Conservation (phyloP, 2,797 vertebrate species). For the Agapornis canus region DNA sequence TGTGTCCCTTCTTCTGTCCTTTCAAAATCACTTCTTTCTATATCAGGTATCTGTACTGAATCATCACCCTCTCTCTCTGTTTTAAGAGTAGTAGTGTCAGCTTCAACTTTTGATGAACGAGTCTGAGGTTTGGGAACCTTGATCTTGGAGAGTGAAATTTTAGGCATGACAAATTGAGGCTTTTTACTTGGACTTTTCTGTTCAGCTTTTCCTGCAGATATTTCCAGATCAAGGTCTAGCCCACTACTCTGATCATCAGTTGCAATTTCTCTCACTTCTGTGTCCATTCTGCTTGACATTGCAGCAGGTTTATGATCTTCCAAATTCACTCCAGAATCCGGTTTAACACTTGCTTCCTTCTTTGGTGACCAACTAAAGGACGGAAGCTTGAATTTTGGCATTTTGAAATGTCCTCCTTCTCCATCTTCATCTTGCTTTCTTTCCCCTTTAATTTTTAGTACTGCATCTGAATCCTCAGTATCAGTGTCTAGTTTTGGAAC, state of each 20-base stretch:
- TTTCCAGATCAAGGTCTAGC: not conserved
- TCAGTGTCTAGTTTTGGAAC: not conserved
- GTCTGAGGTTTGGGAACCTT: constrained; percentile 22
- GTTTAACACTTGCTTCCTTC: constrained; percentile 36
- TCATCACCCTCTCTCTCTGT: not conserved
- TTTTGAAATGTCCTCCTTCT: constrained; percentile 60
- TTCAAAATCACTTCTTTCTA: constrained; percentile 44
- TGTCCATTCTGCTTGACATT: not conserved
- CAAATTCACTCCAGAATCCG: not conserved
- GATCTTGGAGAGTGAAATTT: constrained; percentile 44
- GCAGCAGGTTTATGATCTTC: not conserved
- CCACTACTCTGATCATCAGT: not conserved
- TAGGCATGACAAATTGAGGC: constrained; percentile 47
- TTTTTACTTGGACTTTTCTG: constrained; percentile 1
- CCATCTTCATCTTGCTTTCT: not conserved
- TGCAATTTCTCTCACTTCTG: not conserved
- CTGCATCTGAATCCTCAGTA: not conserved
- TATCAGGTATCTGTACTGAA: constrained; percentile 31
- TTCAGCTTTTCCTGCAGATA: not conserved
- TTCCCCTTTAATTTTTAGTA: not conserved
- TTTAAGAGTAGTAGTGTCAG: not conserved
- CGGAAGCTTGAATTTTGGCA: constrained; percentile 61
- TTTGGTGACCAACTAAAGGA: constrained; percentile 68
- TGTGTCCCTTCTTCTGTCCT: constrained; percentile 28
- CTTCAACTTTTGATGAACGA: constrained; percentile 1